Conservation (phyloP, 37 sponge, comb jelly and placozoan species). For the Mnemiopsis leidyi region DNA sequence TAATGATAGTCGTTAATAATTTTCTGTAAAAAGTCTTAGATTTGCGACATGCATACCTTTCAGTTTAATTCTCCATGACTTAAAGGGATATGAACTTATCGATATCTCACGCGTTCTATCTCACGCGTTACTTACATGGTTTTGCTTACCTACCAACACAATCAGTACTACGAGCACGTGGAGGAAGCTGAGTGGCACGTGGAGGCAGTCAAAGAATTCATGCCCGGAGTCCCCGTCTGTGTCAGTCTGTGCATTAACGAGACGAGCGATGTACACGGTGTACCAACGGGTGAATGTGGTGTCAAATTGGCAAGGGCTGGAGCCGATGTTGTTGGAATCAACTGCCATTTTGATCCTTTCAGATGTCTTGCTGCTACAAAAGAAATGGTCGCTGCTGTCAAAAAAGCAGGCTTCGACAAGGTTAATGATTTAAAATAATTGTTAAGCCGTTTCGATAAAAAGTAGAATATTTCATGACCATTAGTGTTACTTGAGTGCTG, state of each 20-base stretch:
- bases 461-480: too few relatives aligned
- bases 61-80: too few relatives aligned
- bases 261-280: conserved; percentile 68
- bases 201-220: conserved; percentile 66
- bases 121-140: too few relatives aligned
- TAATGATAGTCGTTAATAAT: too few relatives aligned
- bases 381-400: conserved; percentile 43
- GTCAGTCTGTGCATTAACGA: conserved; percentile 65
- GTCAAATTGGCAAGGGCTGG: conserved; percentile 68
- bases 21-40: too few relatives aligned
- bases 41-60: too few relatives aligned
- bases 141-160: too few relatives aligned
- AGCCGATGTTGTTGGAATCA: conserved; percentile 68
- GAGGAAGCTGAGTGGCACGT: conserved; percentile 71
- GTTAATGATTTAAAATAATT: too few relatives aligned
- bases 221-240: conserved; percentile 64
- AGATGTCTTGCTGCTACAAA: conserved; percentile 37
- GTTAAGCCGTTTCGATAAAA: too few relatives aligned
- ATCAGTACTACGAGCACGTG: conserved; percentile 71
- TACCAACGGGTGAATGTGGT: conserved; percentile 68
- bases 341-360: conserved; percentile 70
- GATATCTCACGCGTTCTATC: too few relatives aligned
- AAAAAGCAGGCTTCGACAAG: conserved; percentile 66
- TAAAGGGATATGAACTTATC: too few relatives aligned
- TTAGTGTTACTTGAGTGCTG: too few relatives aligned